Evolutionary conservation across 2,113 vertebrate genomes (phyloP), one percentile per base, ranked within the genome.

Genomic region (Pandion haliaetus): DNA sequence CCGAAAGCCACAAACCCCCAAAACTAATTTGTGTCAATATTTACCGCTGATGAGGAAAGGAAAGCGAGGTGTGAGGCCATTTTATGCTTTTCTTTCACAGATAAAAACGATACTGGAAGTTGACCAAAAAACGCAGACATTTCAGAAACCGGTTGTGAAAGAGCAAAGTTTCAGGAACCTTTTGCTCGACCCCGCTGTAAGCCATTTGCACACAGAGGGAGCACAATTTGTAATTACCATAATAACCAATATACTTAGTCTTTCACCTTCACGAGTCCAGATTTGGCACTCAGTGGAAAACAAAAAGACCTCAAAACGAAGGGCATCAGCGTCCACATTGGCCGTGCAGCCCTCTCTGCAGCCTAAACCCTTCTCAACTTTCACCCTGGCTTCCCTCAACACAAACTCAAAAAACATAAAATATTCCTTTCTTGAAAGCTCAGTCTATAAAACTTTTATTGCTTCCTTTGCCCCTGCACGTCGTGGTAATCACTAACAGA

Each of bases 371-470:
- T 49, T 50, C 74, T 73, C 52, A 55, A 14, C 70, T 87, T 84
- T 86, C 59, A 85, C 78, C 58, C 72, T 42, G 62, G 31, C 38
- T 23, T 94, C 69, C 36, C 50, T 85, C 58, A 63, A 59, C 7
- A 44, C 42, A 62, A 93, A 70, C 26, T 66, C 16, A 9, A 47
- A 66, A 20, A 26, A 72, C 83, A 49, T 21, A 24, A 24, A 34
- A 28, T 19, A 88, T 84, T 77, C 59, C 14, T 94, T 78, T 93
- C 95, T 96, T 90, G 87, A 62, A 83, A 97, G 79, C 88, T 86
- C 10, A 2, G 28, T 47, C 95, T 86, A 54, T 88, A 97, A 95
- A 97, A 86, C 91, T 97, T 97, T 96, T 93, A 97, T 97, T 96
- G 86, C 76, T 97, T 98, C 96, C 96, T 96, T 61, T 85, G 78